Conservation (phyloP, 2,888 invertebrate species). For the Melikaiella ostensackeni region DNA sequence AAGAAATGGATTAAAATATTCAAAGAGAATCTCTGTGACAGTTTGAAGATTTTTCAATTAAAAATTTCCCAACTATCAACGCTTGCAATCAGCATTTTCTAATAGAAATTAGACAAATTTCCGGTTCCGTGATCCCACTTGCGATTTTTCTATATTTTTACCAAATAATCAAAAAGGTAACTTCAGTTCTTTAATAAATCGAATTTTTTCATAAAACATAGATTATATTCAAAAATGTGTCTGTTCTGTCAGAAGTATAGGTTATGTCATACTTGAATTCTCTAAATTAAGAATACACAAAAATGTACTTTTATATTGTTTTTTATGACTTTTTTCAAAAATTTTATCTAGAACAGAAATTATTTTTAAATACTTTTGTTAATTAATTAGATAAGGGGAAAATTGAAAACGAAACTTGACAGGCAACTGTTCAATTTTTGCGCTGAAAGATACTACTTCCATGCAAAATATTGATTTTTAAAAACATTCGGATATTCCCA, state of each 20-base stretch:
- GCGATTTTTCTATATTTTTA: too few species aligned
- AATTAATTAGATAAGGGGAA: background rate
- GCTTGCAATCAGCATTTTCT: too few species aligned
- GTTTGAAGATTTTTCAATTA: too few species aligned
- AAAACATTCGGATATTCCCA: constrained; percentile 55
- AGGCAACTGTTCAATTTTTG: background rate
- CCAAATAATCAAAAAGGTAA: too few species aligned
- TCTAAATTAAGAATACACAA: background rate
- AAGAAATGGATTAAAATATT: too few species aligned
- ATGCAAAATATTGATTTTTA: constrained; percentile 30
- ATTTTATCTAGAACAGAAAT: background rate
- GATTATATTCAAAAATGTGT: background rate
- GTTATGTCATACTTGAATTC: background rate
- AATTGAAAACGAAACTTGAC: background rate
- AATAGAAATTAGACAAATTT: too few species aligned
- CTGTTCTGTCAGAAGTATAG: background rate
- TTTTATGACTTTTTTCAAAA: background rate
- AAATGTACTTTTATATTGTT: background rate
- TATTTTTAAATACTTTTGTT: background rate
- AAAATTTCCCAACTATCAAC: too few species aligned
- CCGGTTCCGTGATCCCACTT: too few species aligned
- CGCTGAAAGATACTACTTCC: background rate
- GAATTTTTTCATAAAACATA: background rate
- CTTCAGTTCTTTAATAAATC: too few species aligned
- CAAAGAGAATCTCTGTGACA: too few species aligned